Evolutionary conservation across 2,888 invertebrate species (phyloP).

Genomic region (Drosophila kanekoi): DNA sequence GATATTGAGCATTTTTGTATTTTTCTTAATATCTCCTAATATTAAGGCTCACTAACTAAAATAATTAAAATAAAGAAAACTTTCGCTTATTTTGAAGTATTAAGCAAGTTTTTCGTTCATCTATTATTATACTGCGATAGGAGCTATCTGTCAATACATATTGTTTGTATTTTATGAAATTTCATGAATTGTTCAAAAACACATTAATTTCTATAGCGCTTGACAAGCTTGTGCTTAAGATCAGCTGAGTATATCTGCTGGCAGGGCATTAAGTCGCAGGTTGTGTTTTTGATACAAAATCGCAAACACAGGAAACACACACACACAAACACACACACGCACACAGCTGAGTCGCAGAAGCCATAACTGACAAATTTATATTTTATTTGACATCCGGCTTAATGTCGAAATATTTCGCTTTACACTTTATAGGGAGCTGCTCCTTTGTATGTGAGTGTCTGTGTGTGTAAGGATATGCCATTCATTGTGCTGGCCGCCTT

Average conservation of each 20-base stretch:
- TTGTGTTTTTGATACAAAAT: slow-evolving; percentile 36
- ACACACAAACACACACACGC: slow-evolving; percentile 8
- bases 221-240: slow-evolving; percentile 2
- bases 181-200: neutral
- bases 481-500: slow-evolving; percentile 43
- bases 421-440: slow-evolving; percentile 43
- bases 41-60: no score
- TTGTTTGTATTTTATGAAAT: neutral
- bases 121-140: no score
- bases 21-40: no score
- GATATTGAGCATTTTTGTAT: no score
- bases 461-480: slow-evolving; percentile 28
- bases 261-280: slow-evolving; percentile 2
- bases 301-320: slow-evolving; percentile 21
- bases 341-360: slow-evolving; percentile 40
- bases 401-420: slow-evolving; percentile 64
- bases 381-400: slow-evolving; percentile 79
- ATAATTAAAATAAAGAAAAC: no score
- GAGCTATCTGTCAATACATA: no score
- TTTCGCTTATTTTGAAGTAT: no score
- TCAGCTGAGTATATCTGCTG: neutral
- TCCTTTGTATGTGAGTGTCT: slow-evolving; percentile 3
- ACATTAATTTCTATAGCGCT: no score
- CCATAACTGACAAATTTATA: slow-evolving; percentile 82
- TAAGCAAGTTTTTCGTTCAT: no score